Evolutionary conservation across 2,797 vertebrate species (phyloP), one percentile per base, ranked within the genome.

Genomic region (Cossypha polioptera): DNA sequence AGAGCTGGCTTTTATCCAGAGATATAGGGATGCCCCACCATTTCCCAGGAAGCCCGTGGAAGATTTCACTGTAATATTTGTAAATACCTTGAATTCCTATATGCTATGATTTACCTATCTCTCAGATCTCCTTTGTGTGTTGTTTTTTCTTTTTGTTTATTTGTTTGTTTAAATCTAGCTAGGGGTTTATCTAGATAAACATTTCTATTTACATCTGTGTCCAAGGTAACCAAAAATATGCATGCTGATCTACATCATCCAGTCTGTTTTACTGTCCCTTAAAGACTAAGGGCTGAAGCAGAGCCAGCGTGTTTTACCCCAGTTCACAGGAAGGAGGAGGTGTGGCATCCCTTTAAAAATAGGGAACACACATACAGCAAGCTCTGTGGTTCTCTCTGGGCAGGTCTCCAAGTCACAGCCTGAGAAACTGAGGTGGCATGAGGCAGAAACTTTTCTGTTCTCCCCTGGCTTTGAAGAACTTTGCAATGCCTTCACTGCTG

Each of bases 331-430:
- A 54, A 40, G 33, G 20, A 67, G 19, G 24, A 61, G 9, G 3
- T 29, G 16, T 33, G 20, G 7, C 1, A 1, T 40, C 9, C 16
- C 24, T 59, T 53, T 61, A 33, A 38, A 85, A 47, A 25, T 0
- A 22, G 20, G 11, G 24, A 76, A 33, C 1, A 4, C 10, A 16
- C 6, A 45, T 0, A 0, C 3, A 2, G 22, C 14, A 36, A 75
- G 10, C 5, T 47, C 33, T 40, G 25, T 40, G 33, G 16, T 7
- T 68, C 13, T 3, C 33, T 76, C 63, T 0, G 0, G 19, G 24
- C 16, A 53, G 19, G 10, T 61, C 13, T 68, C 7, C 16, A 33
- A 53, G 29, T 61, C 29, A 53, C 9, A 86, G 2, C 25, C 25
- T 25, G 33, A 53, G 54, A 59, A 68, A 33, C 24, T 47, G 19